Base-by-base conservation (phyloP, 2,113 vertebrate genomes). In the Ophthalmotilapia sp. region DNA sequence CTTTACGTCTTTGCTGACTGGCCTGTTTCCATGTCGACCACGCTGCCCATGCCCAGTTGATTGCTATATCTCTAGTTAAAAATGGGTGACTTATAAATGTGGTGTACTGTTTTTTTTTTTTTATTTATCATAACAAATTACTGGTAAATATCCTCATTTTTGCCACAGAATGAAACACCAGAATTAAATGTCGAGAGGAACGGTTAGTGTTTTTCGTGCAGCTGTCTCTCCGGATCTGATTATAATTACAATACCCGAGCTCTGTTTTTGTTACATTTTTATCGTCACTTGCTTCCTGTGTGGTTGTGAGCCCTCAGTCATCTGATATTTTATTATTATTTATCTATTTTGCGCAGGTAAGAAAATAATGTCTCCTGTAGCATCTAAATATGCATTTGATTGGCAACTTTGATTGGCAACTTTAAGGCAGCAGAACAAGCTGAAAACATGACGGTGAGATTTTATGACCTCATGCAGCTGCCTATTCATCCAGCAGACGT, bases 141-240 rank as follows among this genome's bases (percentile, higher is more conserved):
- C 7, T 70, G n/a, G 13, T 42, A 40, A 70, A 70, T 23, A 40
- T 70, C 12, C 38, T 73, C 9, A 47, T 17, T 73, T 29, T 47
- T 45, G 40, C 68, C 21, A 29, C 23, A 75, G 0, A 47, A 19
- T 26, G 2, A 45, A 75, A 29, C 23, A 75, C 23, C 13, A 70
- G 40, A 75, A 42, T 17, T 26, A 47, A 47, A 26, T 73, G 68
- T 15, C 9, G 1, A 47, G 21, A 29, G 23, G 9, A 29, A 47
- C 0, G 21, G 1, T 14, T n/a, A n/a, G n/a, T 73, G 0, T 62
- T 62, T 45, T 45, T 45, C 68, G 17, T 73, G 40, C 68, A 26
- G 40, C 13, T 75, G 9, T 26, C 9, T 29, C 40, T 0, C 23
- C 42, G 0, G 40, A 75, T 47, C 42, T 47, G 40, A 47, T 75